Base-by-base conservation (phyloP, 2,888 invertebrate genomes). In the Netelia melanura region DNA sequence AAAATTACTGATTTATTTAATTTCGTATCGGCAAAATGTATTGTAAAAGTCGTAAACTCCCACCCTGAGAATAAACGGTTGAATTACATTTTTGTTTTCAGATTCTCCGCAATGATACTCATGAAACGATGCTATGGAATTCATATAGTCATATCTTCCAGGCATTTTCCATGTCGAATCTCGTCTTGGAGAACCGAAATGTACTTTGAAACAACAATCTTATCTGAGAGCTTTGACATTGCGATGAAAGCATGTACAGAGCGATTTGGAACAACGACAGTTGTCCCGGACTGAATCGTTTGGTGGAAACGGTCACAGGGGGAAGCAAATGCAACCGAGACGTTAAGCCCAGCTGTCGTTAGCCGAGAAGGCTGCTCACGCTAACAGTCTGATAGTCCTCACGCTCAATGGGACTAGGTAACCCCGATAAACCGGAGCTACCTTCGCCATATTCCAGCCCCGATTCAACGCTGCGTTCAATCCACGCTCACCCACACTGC, bases 341-440 rank as follows among this genome's bases (percentile, higher is more conserved):
- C 44, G 23, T 56, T 77, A 58, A 70, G 30, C 68, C 52, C 30
- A 10, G 64, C 25, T 76, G 70, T 71, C 64, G 71, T 65, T 71
- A 71, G 71, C 48, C 21, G 58, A 65, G 44, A n/a, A 56, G 58
- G 25, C 38, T n/a, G 38, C 48, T 68, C 43, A 62, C 70, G 54
- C 68, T 52, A 74, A 74, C 61, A 43, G 58, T 21, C 79, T 54
- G 74, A 75, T 58, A 65, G 71, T 78, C 62, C 61, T 62, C 62
- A 74, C 74, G 84, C 72, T 74, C 68, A 78, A 85, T 68, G 62
- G 68, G 68, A 43, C 82, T 54, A 72, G 78, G 68, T 78, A 78
- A 78, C 74, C 74, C 72, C 78, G 72, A 85, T 78, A 68, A 83
- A 85, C 44, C 70, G 14, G 30, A 61, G 64, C 48, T 61, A 65